Base-by-base conservation (phyloP, 2,797 vertebrate species). In the Valencia hispanica region DNA sequence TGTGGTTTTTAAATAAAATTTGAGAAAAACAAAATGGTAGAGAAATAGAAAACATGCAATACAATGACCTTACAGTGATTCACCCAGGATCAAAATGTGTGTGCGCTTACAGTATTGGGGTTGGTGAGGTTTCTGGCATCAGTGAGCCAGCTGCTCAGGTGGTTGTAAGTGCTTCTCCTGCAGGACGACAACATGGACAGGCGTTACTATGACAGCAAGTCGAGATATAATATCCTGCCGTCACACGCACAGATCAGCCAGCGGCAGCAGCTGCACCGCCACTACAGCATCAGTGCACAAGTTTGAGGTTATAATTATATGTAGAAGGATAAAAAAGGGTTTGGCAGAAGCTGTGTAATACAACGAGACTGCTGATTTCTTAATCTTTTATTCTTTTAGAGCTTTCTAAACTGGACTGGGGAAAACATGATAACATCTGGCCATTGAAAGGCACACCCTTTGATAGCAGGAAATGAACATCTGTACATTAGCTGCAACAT, bases 121-220 rank as follows among this genome's bases (percentile, higher is more conserved):
- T 99, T 99, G 95, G 98, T 99, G 93, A 99, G 98, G 92, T 99
- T 99, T 92, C 98, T 96, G 86, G 98, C 98, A 68, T 99, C 98
- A 77, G 98, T 99, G 95, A 99, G 93, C 98, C 98, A 99, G 95
- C 98, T 99, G 96, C 98, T 99, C 91, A 99, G 96, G 87, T 99
- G 98, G 94, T 99, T 99, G 94, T 99, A 99, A 0, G 98, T 99
- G 96, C 98, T 99, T 97, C 98, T 97, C 96, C 98, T 99, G 94
- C 45, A 43, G 72, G 79, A 84, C 79, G 86, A 71, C 59, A 68
- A 78, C 50, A 88, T 34, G 72, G 5, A 61, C 61, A 82, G 65
- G 47, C 41, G 77, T 90, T 90, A 90, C 77, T 73, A 86, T 83
- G 87, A 84, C 76, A 20, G 86, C 84, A 59, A 77, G 80, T 25